These are phyloP conservation scores for Cryptocephalus moraei DNA, from an alignment of 2,888 invertebrate genomes.

Conservation along the genomic window DNA sequence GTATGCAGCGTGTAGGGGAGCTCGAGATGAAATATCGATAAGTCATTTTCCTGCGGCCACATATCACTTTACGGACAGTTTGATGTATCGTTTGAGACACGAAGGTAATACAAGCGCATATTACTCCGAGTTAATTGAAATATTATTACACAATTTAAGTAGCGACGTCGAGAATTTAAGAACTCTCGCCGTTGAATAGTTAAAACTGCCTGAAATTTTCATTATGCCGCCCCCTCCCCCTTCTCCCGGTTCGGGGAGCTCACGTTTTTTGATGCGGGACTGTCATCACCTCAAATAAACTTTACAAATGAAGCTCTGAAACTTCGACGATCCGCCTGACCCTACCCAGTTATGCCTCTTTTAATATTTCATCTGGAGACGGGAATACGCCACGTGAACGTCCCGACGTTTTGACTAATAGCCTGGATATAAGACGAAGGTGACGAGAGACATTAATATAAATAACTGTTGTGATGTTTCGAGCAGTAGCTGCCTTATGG, in stretches of 20 bases:
- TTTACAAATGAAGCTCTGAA: background rate
- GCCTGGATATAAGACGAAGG: background rate
- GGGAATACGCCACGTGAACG: background rate
- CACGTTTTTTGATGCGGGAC: background rate
- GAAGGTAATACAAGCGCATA: too few relatives aligned
- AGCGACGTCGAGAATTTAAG: too few relatives aligned
- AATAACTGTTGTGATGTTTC: too few relatives aligned
- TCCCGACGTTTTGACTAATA: background rate
- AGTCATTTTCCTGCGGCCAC: background rate
- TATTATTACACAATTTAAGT: too few relatives aligned
- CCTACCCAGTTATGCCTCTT: background rate
- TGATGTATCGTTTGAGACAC: background rate
- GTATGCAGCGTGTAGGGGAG: too few relatives aligned
- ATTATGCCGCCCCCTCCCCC: too few relatives aligned
- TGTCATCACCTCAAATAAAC: background rate
- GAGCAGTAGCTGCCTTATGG: too few relatives aligned
- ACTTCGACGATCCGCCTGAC: background rate
- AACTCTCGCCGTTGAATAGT: too few relatives aligned
- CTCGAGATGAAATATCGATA: background rate
- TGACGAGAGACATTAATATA: background rate
- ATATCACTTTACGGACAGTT: constrained; percentile 1
- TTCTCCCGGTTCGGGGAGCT: too few relatives aligned
- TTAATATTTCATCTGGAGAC: background rate
- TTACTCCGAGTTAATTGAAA: too few relatives aligned
- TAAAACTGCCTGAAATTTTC: too few relatives aligned